Evolutionary conservation across 2,888 invertebrate species (phyloP).

Genomic region (Dicyrtomina minuta): DNA sequence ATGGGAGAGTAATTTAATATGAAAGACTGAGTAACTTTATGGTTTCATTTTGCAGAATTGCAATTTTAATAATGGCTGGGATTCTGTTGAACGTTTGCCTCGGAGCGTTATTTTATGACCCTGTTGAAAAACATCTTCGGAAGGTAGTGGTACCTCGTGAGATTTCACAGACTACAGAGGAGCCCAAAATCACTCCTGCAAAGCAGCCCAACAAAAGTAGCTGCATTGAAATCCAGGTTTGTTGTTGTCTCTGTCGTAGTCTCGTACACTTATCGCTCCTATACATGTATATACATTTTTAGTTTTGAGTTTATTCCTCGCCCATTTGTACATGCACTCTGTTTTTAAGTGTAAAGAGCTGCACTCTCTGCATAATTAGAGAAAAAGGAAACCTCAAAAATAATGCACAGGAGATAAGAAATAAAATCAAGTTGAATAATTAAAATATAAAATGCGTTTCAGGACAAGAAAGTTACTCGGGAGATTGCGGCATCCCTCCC

Average conservation of each 20-base stretch:
- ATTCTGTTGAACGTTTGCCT: conserved; percentile 81
- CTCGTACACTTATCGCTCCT: not conserved
- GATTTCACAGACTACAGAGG: not conserved
- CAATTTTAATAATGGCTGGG: conserved; percentile 78
- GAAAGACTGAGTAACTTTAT: too few relatives aligned
- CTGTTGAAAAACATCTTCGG: conserved; percentile 78
- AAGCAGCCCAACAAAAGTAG: not conserved
- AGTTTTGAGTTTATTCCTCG: too few relatives aligned
- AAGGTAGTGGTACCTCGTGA: conserved; percentile 59
- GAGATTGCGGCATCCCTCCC: conserved; percentile 44
- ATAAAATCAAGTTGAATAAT: too few relatives aligned
- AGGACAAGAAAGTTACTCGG: not conserved
- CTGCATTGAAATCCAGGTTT: conserved; percentile 4
- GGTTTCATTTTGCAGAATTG: conserved; percentile 63
- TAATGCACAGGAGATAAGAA: too few relatives aligned
- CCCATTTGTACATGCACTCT: too few relatives aligned
- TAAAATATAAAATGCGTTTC: too few relatives aligned
- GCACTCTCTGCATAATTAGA: too few relatives aligned
- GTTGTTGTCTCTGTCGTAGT: not conserved
- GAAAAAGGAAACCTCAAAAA: too few relatives aligned
- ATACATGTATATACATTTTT: too few relatives aligned
- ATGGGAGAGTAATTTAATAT: too few relatives aligned
- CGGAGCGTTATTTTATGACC: conserved; percentile 79
- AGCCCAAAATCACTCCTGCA: not conserved
- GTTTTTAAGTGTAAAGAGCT: too few relatives aligned